Evolutionary conservation across 2,797 vertebrate genomes (phyloP).

Genomic region (Gymnodraco acuticeps): DNA sequence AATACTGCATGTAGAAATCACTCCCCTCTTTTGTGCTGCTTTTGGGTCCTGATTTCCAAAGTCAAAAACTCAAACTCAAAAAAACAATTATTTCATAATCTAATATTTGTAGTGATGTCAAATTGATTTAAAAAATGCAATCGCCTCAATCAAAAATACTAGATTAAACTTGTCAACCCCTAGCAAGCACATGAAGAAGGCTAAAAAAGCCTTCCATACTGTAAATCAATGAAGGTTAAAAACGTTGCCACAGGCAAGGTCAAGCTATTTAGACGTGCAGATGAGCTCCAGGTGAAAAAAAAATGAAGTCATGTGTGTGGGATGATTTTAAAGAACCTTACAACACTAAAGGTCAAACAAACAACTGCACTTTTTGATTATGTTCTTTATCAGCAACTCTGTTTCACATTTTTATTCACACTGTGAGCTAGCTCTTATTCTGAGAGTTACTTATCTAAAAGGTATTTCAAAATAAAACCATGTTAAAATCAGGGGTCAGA

Average conservation of each 20-base stretch:
- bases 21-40: too few species aligned
- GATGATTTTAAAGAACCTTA: conserved; percentile 27
- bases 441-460: too few species aligned
- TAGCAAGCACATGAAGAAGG: neutral
- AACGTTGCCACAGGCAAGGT: conserved; percentile 24
- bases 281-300: conserved; percentile 30
- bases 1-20: neutral
- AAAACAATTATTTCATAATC: too few species aligned
- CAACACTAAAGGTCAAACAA: conserved; percentile 36
- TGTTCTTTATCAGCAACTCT: neutral
- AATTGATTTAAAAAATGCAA: too few species aligned
- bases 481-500: too few species aligned
- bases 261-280: conserved; percentile 33
- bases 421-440: neutral
- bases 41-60: too few species aligned
- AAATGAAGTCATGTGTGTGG: neutral
- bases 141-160: too few species aligned
- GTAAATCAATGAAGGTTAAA: conserved; percentile 26
- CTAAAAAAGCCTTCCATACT: conserved; percentile 5
- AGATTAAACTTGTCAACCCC: neutral
- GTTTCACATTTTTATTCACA: conserved; percentile 1
- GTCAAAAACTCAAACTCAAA: too few species aligned
- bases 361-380: neutral
- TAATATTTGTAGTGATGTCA: too few species aligned
- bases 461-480: too few species aligned